Evolutionary conservation across 2,888 invertebrate species (phyloP), one percentile per base, ranked within the genome.

Genomic region (Autographa pulchrina): DNA sequence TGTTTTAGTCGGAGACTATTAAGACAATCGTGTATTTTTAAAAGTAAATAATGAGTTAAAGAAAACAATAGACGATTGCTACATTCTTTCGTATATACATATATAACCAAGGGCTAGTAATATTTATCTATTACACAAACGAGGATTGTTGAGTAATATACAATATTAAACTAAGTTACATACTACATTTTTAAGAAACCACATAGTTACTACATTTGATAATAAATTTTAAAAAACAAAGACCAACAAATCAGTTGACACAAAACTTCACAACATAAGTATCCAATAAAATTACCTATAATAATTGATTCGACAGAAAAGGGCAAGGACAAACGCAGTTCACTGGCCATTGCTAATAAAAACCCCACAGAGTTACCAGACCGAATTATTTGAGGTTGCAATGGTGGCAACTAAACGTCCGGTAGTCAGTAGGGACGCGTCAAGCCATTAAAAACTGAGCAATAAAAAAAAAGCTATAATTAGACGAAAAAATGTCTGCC

Each of bases 301-400:
- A 41, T 13, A 13, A 41, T 41, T 48, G 48, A 56, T 56, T 25
- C 13, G 20, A 20, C 54, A 20, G 25, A 56, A 20, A 18, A 20
- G 25, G 13, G 13, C 54, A 56, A 56, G 25, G 20, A 25, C 25
- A 20, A 56, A 13, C 13, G 20, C 25, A 56, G 20, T 56, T 56
- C 54, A 56, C 18, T 54, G 9, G 13, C 54, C 54, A 54, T 4
- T 20, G 54, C 54, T 54, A 54, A 20, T 54, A 20, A 18, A 54
- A 56, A 20, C 54, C 54, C 25, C 54, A 11, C 38, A 56, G 25
- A 56, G 54, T 20, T 25, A 56, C 54, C 54, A 56, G 54, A 56
- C 20, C 20, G 20, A 56, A 25, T 4, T 56, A 56, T 56, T 25
- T 7, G 18, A 56, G 13, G 25, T 56, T 25, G 14, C 13, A 8